Base-by-base conservation (phyloP, 2,888 invertebrate genomes). In the Myopa tessellatipennis region DNA sequence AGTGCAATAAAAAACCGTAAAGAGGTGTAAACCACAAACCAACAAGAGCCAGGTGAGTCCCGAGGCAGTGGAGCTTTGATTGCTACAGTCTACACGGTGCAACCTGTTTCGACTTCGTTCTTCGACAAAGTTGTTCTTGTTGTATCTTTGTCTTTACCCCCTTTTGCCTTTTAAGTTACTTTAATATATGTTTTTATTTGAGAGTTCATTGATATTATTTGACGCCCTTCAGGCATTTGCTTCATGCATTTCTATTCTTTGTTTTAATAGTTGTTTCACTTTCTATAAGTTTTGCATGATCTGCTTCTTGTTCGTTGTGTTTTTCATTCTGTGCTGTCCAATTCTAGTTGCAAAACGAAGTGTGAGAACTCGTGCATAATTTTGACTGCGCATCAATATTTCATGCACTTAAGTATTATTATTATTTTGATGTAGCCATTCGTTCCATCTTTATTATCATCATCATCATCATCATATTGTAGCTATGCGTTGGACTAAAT, bases 11-110 rank as follows among this genome's bases (percentile, higher is more conserved):
- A 52, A 50, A 8, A 40, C 34, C 6, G 55, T 12, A 74, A 65
- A 7, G 50, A 65, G 16, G 4, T 34, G 14, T 26, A 16, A 18
- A n/a, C 40, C 68, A 34, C 14, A 45, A 14, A n/a, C 14, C 26
- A 14, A n/a, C 50, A 52, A 50, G 14, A 73, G 26, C 45, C 75
- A 75, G 75, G 75, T 75, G 75, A 75, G 75, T 75, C 58, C 60
- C 58, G 72, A 58, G 34, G 76, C 34, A n/a, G 14, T 6, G 40
- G 63, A 58, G 45, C 18, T 52, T 40, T n/a, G 40, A 60, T 61
- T 50, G 63, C 63, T 34, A 34, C 3, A 38, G 40, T 60, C 60
- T 45, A 50, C 34, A 55, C 36, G 52, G 55, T 74, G 50, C 61
- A 74, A 58, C 65, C 50, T 68, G 60, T 58, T 55, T 26, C 50